Evolutionary conservation across 2,113 vertebrate species (phyloP), one percentile per base, ranked within the genome.

Genomic region (Stigmatopora nigra): DNA sequence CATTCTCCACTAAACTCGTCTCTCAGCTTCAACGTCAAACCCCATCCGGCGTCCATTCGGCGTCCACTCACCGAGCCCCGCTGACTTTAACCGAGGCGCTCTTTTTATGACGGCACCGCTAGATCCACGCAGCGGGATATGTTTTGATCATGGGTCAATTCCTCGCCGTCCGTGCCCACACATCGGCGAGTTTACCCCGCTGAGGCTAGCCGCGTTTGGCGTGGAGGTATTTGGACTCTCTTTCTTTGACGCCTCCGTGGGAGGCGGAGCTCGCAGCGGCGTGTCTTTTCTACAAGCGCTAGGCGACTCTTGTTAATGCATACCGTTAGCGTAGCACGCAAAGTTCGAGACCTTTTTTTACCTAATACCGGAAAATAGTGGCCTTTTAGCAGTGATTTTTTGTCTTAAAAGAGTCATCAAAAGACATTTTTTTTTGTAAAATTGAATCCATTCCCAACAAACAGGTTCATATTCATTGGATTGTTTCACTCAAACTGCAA

Each of bases 201-300:
- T 66, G 81, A 80, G 72, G 53, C 53, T 69, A 10, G 38, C 9
- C 62, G 31, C 31, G 61, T 61, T 69, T 72, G 80, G 79, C 83
- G 82, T 75, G 44, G 66, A 70, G 58, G 72, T 66, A 70, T 46
- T 84, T 79, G 78, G 77, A 78, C 73, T 85, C 84, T 70, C 80
- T 83, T 85, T 86, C 84, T 31, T 31, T 31, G 25, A 80, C 63
- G 66, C 79, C 70, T 59, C 67, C 70, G 73, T 7, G 68, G 72
- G 68, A 63, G 56, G 45, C 49, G 5, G 65, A 64, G 49, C 44
- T 2, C 14, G 2, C 1, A 6, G 31, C 14, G 14, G 55, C 15
- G 55, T 8, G 22, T 14, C 31, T 35, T 57, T 17, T 15, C 15
- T 16, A 6, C 14, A 17, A 49, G 53, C 53, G 22, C 7, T 41